Base-by-base conservation (phyloP, 2,113 vertebrate genomes). In the Tragelaphus imberbis region DNA sequence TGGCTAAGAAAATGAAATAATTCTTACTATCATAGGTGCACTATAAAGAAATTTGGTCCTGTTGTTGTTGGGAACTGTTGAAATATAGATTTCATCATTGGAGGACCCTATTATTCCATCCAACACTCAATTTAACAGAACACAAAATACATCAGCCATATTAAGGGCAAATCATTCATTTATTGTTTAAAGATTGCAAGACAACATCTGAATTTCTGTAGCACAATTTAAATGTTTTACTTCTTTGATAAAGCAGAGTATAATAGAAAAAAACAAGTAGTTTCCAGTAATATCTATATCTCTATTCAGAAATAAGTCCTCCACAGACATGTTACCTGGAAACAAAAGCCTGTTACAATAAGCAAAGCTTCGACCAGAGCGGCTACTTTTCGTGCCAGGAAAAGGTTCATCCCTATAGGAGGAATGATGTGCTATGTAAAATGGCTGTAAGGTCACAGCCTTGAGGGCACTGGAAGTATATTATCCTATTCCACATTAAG, bases 171-270 rank as follows among this genome's bases (percentile, higher is more conserved):
- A 98, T 98, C 91, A 97, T 98, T 97, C 94, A 96, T 98, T 98
- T 97, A 98, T 98, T 98, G 84, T 97, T 98, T 97, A 97, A 98
- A 96, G 96, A 97, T 93, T 14, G 63, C 97, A 98, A 97, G 98
- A 98, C 97, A 98, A 97, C 93, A 98, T 94, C 84, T 97, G 97
- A 88, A 97, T 97, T 98, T 97, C 96, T 96, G 93, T 93, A 98
- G 97, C 97, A 98, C 93, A 95, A 97, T 97, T 97, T 98, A 96
- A 97, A 96, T 97, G 95, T 95, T 97, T 98, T 98, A 98, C 97
- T 97, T 97, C 91, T 97, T 93, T 96, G 94, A 98, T 97, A 98
- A 98, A 98, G 96, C 98, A 94, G 92, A 97, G 36, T 97, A 97
- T 91, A 96, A 98, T 96, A 98, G 91, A 93, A 98, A 95, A 94